phyloP scores from a whole-genome alignment of 2,888 invertebrate species.

The Mylabris sibirica region DNA sequence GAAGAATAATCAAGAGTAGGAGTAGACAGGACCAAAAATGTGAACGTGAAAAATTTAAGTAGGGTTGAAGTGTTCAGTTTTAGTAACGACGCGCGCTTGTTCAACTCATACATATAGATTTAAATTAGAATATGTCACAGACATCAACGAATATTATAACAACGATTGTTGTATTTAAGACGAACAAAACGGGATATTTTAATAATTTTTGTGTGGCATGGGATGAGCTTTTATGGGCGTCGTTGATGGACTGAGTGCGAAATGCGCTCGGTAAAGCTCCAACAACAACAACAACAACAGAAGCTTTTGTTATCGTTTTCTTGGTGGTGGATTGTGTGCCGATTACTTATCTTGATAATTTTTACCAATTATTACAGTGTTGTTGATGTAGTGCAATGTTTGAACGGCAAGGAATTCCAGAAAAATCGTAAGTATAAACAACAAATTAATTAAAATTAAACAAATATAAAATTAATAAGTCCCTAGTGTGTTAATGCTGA shows the following conservation, averaged over 20 bases:
- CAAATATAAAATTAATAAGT: not conserved
- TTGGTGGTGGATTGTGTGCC: conserved; percentile 16
- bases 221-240: conserved; percentile 30
- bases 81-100: conserved; percentile 39
- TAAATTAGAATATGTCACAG: conserved; percentile 35
- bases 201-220: conserved; percentile 28
- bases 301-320: not conserved
- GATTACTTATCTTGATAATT: conserved; percentile 3
- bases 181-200: conserved; percentile 26
- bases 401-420: conserved; percentile 51
- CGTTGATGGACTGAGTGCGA: conserved; percentile 35
- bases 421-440: conserved; percentile 51
- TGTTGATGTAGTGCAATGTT: conserved; percentile 28
- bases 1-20: conserved; percentile 46
- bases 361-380: conserved; percentile 12
- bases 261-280: conserved; percentile 33
- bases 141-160: conserved; percentile 19
- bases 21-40: conserved; percentile 34
- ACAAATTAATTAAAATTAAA: not conserved
- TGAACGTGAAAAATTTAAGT: conserved; percentile 21
- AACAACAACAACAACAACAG: conserved; percentile 2
- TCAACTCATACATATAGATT: conserved; percentile 40
- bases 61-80: conserved; percentile 43
- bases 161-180: conserved; percentile 16
- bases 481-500: too few relatives aligned